Evolutionary conservation across 2,888 invertebrate species (phyloP).

Genomic region (Beris morrisii): DNA sequence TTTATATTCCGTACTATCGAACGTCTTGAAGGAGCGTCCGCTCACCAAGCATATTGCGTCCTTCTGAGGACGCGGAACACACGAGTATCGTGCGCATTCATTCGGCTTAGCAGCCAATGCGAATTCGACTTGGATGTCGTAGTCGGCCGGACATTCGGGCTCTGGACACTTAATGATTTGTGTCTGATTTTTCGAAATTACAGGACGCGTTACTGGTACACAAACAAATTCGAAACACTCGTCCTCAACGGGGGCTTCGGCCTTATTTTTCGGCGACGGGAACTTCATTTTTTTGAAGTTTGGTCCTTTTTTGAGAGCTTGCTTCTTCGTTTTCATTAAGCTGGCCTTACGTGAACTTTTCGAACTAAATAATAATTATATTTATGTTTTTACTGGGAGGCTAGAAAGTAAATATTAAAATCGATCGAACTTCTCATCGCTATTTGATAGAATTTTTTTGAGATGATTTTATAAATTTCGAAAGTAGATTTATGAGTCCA

Average conservation of each 20-base stretch:
- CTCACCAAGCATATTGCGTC: conserved; percentile 66
- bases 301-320: not conserved
- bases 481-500: too few relatives aligned
- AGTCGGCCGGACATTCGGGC: conserved; percentile 63
- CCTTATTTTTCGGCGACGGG: not conserved
- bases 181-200: conserved; percentile 17
- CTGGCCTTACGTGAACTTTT: conserved; percentile 11
- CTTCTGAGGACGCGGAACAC: conserved; percentile 65
- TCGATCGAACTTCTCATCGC: too few relatives aligned
- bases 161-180: conserved; percentile 54
- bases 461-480: too few relatives aligned
- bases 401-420: too few relatives aligned
- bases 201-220: conserved; percentile 47
- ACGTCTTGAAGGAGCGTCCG: conserved; percentile 76
- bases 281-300: not conserved
- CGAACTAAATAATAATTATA: not conserved
- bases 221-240: conserved; percentile 54
- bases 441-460: too few relatives aligned
- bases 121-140: conserved; percentile 60
- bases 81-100: conserved; percentile 64
- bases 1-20: conserved; percentile 76
- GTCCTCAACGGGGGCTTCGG: conserved; percentile 38
- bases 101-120: conserved; percentile 49
- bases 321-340: conserved; percentile 7
- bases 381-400: too few relatives aligned